These are phyloP conservation scores for Bos indicus DNA, from an alignment of 2,113 vertebrate species.

Conservation along the genomic window DNA sequence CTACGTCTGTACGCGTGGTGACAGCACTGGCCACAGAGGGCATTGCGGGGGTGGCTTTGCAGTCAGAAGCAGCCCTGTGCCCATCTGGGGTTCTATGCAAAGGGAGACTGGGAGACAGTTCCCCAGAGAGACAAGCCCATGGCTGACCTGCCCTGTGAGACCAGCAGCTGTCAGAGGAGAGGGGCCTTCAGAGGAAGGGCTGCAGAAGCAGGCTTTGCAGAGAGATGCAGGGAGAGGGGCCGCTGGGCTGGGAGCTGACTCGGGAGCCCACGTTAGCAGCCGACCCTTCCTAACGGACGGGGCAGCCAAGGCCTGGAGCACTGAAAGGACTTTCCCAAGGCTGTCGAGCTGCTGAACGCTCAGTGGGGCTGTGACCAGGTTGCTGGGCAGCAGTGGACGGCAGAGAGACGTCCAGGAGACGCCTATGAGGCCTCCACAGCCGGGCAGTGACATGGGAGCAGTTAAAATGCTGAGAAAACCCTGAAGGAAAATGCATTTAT, in stretches of 20 bases:
- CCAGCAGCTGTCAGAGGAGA: neutral
- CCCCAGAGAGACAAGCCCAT: too few species aligned
- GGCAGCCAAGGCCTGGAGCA: fast-evolving
- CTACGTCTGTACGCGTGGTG: neutral
- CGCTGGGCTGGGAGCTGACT: fast-evolving
- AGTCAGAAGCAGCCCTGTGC: neutral
- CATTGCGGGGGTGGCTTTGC: fast-evolving
- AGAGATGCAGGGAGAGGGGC: neutral
- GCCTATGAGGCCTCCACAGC: neutral
- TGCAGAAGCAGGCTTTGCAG: fast-evolving
- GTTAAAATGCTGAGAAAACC: too few species aligned
- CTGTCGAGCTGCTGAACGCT: fast-evolving
- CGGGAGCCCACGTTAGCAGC: fast-evolving
- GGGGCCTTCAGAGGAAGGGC: neutral
- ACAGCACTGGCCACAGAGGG: neutral
- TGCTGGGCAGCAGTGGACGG: fast-evolving
- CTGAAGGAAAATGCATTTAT: fast-evolving
- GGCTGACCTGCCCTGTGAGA: neutral
- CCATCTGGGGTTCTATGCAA: fast-evolving
- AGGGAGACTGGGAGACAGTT: neutral
- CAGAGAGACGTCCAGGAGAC: fast-evolving
- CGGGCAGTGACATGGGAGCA: neutral
- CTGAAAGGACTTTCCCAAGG: neutral
- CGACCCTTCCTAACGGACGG: fast-evolving
- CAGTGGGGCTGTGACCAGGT: too few species aligned